These are phyloP conservation scores for Ericerus pela DNA, from an alignment of 1,140 invertebrate species.

Conservation along the genomic window DNA sequence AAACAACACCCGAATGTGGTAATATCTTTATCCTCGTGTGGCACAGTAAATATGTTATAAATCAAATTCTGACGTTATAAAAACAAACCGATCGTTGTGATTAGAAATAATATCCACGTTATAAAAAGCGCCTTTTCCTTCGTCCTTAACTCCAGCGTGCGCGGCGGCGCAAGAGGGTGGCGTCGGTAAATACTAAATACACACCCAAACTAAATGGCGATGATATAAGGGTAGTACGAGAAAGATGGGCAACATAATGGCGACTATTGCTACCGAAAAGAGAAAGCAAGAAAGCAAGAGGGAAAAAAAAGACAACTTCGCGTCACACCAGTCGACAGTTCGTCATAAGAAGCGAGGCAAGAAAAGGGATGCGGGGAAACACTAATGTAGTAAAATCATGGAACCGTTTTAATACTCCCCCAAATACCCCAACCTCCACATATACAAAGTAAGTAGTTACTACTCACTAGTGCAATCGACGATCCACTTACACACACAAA, in stretches of 20 bases:
- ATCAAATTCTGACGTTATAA: constrained; percentile 10
- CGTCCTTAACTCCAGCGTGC: too few species aligned
- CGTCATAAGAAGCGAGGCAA: background rate
- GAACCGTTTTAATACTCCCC: too few species aligned
- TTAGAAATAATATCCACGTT: constrained; percentile 13
- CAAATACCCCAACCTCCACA: too few species aligned
- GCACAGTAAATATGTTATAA: constrained; percentile 9
- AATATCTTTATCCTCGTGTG: background rate
- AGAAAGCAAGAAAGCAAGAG: background rate
- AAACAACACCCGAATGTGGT: background rate
- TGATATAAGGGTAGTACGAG: too few species aligned
- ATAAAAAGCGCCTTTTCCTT: too few species aligned
- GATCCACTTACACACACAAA: too few species aligned
- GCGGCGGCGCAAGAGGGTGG: background rate
- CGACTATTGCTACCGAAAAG: background rate
- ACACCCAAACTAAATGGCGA: too few species aligned
- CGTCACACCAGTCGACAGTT: constrained; percentile 7
- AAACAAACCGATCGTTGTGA: constrained; percentile 4
- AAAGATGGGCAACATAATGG: too few species aligned
- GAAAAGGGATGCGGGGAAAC: too few species aligned
- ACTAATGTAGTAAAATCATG: too few species aligned
- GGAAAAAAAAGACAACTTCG: background rate
- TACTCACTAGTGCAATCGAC: background rate
- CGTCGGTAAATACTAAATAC: too few species aligned
- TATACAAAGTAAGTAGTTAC: background rate